A percentile compares a stretch with the other conserved stretches of the same genome.
These are phyloP conservation scores for Gambelia wislizenii DNA, from an alignment of 2,797 vertebrate species.

Conservation along the genomic window DNA sequence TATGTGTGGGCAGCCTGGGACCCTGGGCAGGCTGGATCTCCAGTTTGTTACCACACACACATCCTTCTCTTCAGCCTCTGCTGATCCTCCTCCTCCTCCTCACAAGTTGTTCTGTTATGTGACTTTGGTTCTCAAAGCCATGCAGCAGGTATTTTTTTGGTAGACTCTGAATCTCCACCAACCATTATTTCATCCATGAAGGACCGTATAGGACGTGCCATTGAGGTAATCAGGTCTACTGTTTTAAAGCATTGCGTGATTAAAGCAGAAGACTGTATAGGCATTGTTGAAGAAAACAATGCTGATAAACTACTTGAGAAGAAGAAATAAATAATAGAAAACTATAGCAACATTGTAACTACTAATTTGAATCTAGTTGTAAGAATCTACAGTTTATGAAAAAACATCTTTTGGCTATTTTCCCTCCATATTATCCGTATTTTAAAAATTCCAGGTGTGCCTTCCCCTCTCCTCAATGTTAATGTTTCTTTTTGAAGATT, in stretches of 20 bases:
- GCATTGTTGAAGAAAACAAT: constrained; percentile 66
- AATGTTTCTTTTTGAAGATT: background rate
- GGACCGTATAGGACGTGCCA: constrained; percentile 88
- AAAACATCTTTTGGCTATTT: background rate
- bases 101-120: no score
- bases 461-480: background rate
- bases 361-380: background rate
- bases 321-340: constrained; percentile 65
- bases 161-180: constrained; percentile 89
- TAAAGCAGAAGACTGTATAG: constrained; percentile 72
- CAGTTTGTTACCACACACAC: no score
- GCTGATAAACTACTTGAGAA: constrained; percentile 69
- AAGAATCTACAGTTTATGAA: background rate
- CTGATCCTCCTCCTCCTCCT: no score
- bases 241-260: constrained; percentile 81
- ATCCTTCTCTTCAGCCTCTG: no score
- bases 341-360: background rate
- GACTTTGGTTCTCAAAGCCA: no score
- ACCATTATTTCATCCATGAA: constrained; percentile 77
- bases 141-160: constrained; percentile 86
- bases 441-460: constrained; percentile 36
- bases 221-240: constrained; percentile 89
- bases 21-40: no score
- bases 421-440: constrained; percentile 28
- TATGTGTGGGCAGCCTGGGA: no score